Evolutionary conservation across 2,113 vertebrate species (phyloP).

Genomic region (Beaufortia kweichowensis): DNA sequence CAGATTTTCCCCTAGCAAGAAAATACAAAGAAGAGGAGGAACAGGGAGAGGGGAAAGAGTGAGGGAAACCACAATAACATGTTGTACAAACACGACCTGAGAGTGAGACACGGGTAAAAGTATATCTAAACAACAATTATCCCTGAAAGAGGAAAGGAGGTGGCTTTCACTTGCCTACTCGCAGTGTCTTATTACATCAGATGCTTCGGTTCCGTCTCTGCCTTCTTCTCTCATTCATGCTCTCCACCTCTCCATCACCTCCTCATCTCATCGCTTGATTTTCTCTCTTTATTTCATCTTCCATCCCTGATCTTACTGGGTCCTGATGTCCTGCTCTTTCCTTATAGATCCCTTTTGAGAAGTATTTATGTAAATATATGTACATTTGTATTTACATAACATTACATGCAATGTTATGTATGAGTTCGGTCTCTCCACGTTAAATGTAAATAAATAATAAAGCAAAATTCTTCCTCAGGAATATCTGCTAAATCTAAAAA

Average conservation of each 20-base stretch:
- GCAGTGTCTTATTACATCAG: slow-evolving; percentile 37
- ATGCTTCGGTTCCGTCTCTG: neutral
- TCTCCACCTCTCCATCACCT: slow-evolving; percentile 47
- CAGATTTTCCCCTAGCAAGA: slow-evolving; percentile 56
- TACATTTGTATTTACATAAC: too few relatives aligned
- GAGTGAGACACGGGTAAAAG: slow-evolving; percentile 38
- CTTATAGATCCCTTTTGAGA: slow-evolving; percentile 17
- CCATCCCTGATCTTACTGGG: neutral
- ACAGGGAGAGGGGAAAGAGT: slow-evolving; percentile 37
- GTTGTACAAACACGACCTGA: slow-evolving; percentile 55
- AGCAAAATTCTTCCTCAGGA: neutral
- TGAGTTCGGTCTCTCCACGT: neutral
- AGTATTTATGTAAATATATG: too few relatives aligned
- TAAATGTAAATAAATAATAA: too few relatives aligned
- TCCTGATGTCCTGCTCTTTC: slow-evolving; percentile 34
- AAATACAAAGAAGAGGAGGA: slow-evolving; percentile 52
- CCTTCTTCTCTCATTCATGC: slow-evolving; percentile 18
- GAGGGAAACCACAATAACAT: slow-evolving; percentile 42
- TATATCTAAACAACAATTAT: slow-evolving; percentile 53
- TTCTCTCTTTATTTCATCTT: neutral
- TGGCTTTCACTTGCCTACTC: slow-evolving; percentile 46
- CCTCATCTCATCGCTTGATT: slow-evolving; percentile 33
- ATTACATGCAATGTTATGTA: too few relatives aligned
- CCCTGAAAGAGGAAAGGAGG: slow-evolving; percentile 43
- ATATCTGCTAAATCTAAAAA: neutral